These are phyloP conservation scores for Lophotriccus pileatus DNA, from an alignment of 2,797 vertebrate genomes.

Conservation along the genomic window DNA sequence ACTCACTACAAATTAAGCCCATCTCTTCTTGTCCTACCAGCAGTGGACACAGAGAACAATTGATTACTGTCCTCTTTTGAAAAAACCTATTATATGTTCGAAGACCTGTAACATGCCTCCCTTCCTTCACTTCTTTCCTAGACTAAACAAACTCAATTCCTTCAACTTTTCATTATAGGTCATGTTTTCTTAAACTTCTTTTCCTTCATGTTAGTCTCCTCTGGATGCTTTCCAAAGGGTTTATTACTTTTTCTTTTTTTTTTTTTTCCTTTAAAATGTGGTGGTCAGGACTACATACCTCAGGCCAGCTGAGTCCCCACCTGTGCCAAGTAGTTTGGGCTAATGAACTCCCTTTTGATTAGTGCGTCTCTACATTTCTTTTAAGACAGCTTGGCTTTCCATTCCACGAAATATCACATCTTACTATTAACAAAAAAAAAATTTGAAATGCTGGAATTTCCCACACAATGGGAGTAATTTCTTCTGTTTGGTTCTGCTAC, in stretches of 20 bases:
- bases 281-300: slow-evolving; percentile 38
- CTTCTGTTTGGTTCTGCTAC: neutral
- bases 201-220: neutral
- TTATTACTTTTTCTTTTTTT: slow-evolving; percentile 1
- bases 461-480: neutral
- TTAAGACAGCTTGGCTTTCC: neutral
- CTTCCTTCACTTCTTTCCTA: slow-evolving; percentile 17
- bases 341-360: slow-evolving; percentile 6
- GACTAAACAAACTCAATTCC: slow-evolving; percentile 61
- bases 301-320: slow-evolving; percentile 26
- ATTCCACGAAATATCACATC: neutral
- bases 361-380: neutral
- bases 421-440: neutral
- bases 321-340: slow-evolving; percentile 21
- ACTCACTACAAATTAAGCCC: neutral
- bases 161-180: slow-evolving; percentile 52
- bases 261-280: neutral
- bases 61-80: slow-evolving; percentile 9
- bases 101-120: slow-evolving; percentile 9
- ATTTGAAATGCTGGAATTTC: neutral
- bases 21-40: neutral
- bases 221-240: slow-evolving; percentile 47
- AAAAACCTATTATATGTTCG: neutral
- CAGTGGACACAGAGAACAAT: neutral
- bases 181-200: slow-evolving; percentile 61